Base-by-base conservation (phyloP, 2,888 invertebrate genomes). In the Scrobipalpa costella region DNA sequence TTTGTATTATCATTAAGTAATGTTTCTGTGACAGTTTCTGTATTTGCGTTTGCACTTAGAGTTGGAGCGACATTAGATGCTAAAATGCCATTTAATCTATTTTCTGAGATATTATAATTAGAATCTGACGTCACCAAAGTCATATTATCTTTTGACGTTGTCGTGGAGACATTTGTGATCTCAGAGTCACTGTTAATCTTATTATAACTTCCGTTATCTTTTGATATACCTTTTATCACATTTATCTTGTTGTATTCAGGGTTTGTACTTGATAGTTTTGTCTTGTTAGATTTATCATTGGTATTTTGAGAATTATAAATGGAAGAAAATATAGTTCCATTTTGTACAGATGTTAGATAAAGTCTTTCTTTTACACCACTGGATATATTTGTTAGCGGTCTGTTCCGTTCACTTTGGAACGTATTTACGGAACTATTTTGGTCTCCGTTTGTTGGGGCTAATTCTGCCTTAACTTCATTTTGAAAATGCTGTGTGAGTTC, bases 101-200 rank as follows among this genome's bases (percentile, higher is more conserved):
- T 21, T 50, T 3, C 17, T 50, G 50, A 9, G 0, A 21, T 9
- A 50, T 6, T 50, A 17, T 50, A 7, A 50, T 15, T 11, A 21
- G 50, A 50, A 9, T 50, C 50, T 17, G 17, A 50, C 21, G 50
- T 50, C 50, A 50, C 50, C n/a, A 49, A 17, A 19, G 49, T 15
- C 13, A 49, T 1, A 50, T 50, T 50, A 50, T 19, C 21, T 50
- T 50, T 19, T 21, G 50, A 50, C 17, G 21, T 11, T 21, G 9
- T 2, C 8, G 21, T 17, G 17, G 8, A 17, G 9, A 50, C 50
- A 17, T n/a, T n/a, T 44, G 44, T 15, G 44, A 44, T 44, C 7
- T 15, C 44, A 44, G n/a, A 9, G 44, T 44, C 6, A 44, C 44
- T 44, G n/a, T 44, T n/a, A 44, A 15, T 1, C 44, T n/a, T 44